Percentiles rank a stretch among this genome's conserved stretches.
Conservation (phyloP, 1,140 invertebrate genomes). For the Lordiphosa collinella region DNA sequence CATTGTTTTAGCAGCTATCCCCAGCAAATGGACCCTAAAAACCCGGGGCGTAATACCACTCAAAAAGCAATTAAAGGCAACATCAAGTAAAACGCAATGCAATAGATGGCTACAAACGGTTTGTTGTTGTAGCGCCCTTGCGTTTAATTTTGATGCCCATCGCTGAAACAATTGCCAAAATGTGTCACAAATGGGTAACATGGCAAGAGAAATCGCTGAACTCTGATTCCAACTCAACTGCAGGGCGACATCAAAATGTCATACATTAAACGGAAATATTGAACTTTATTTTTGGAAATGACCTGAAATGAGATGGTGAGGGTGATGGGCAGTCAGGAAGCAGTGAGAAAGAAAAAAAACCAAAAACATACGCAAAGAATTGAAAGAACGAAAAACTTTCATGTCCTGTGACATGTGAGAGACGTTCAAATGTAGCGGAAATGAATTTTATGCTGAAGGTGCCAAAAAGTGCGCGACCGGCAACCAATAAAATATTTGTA, state of each 20-base stretch:
- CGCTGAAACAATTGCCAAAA: constrained; percentile 34
- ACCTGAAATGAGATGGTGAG: background rate
- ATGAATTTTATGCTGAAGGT: constrained; percentile 67
- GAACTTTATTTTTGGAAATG: constrained; percentile 32
- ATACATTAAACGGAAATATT: constrained; percentile 61
- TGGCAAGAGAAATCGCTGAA: constrained; percentile 52
- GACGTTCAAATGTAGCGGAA: constrained; percentile 66
- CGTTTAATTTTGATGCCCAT: too few species aligned
- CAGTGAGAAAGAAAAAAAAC: background rate
- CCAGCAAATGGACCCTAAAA: too few species aligned
- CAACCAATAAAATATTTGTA: constrained; percentile 50
- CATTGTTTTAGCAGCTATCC: too few species aligned
- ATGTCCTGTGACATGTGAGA: constrained; percentile 58
- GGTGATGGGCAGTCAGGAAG: background rate
- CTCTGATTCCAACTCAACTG: constrained; percentile 13
- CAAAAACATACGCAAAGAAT: constrained; percentile 10
- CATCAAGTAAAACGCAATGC: too few species aligned
- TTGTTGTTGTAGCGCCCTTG: too few species aligned
- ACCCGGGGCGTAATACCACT: too few species aligned
- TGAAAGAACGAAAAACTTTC: constrained; percentile 18
- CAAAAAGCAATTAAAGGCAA: too few species aligned
- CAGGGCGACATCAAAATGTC: constrained; percentile 44
- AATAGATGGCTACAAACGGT: too few species aligned
- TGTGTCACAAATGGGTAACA: constrained; percentile 8
- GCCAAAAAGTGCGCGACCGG: constrained; percentile 33